A percentile compares a stretch with the other conserved stretches of the same genome.
phyloP scores from a whole-genome alignment of 2,888 invertebrate species.

The Agriotes lineatus region DNA sequence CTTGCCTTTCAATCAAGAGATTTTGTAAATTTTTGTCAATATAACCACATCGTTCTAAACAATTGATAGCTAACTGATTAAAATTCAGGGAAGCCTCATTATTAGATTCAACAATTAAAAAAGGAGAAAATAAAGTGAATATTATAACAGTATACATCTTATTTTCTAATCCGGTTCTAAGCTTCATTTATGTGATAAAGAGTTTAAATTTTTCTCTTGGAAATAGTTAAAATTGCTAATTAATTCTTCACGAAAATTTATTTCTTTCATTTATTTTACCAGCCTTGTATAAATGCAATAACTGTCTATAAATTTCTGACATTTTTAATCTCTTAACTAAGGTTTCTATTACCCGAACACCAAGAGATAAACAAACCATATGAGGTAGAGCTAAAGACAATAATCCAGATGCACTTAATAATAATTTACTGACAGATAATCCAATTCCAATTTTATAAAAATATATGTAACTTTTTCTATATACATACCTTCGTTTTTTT shows the following conservation, averaged over 20 bases:
- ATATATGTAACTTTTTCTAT: too few relatives aligned
- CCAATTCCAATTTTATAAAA: too few relatives aligned
- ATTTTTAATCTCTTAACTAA: slow-evolving; percentile 13
- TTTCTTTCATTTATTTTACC: neutral
- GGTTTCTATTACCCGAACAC: slow-evolving; percentile 18
- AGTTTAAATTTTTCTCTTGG: neutral
- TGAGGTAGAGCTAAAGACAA: slow-evolving; percentile 9
- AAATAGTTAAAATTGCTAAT: neutral
- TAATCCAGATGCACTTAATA: slow-evolving; percentile 8
- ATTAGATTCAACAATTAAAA: neutral
- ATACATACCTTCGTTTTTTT: too few relatives aligned
- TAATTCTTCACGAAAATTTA: neutral
- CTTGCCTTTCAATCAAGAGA: too few relatives aligned
- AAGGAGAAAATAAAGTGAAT: slow-evolving; percentile 11
- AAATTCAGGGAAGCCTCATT: neutral
- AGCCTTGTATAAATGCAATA: neutral
- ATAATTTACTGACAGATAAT: neutral
- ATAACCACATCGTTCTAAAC: too few relatives aligned
- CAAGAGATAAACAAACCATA: slow-evolving; percentile 14
- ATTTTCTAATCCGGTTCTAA: slow-evolving; percentile 8
- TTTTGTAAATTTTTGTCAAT: too few relatives aligned
- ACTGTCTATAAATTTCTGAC: slow-evolving; percentile 1
- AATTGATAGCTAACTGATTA: too few relatives aligned
- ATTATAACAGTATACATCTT: slow-evolving; percentile 12
- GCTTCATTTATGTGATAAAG: slow-evolving; percentile 10